A percentile compares a stretch with the other conserved stretches of the same genome.
phyloP scores from a whole-genome alignment of 2,888 invertebrate genomes.

The Eupeodes latifasciatus region DNA sequence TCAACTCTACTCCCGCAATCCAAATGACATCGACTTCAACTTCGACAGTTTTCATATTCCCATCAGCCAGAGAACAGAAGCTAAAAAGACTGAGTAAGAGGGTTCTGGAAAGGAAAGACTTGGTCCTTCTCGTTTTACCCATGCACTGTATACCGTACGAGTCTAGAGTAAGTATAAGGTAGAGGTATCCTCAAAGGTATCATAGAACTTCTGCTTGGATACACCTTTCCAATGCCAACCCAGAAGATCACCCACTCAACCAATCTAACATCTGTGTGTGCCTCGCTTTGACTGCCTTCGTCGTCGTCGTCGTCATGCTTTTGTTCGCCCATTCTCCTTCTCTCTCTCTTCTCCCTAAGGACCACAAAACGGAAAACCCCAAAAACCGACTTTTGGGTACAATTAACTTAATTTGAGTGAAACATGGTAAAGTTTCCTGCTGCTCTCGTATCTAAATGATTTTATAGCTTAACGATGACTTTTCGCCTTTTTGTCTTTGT shows the following conservation, averaged over 20 bases:
- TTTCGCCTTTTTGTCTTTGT: constrained; percentile 58
- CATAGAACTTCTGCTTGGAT: constrained; percentile 53
- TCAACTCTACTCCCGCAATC: not conserved
- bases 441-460: constrained; percentile 70
- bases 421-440: constrained; percentile 69
- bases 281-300: not conserved
- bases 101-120: not conserved
- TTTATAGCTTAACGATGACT: constrained; percentile 69
- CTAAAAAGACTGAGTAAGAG: constrained; percentile 3
- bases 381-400: constrained; percentile 71
- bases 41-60: constrained; percentile 67
- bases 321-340: not conserved
- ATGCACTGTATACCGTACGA: not conserved
- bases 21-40: constrained; percentile 56
- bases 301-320: constrained; percentile 3
- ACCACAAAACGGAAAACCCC: constrained; percentile 48
- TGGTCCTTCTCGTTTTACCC: constrained; percentile 24
- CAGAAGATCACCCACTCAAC: not conserved
- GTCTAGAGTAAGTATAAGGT: too few relatives aligned
- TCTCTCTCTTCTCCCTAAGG: not conserved
- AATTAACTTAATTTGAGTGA: constrained; percentile 75
- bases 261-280: not conserved
- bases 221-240: not conserved
- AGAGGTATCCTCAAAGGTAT: constrained; percentile 61
- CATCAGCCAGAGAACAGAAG: not conserved